Percentiles rank a stretch among this genome's conserved stretches.
These are phyloP conservation scores for Serripes groenlandicus DNA, from an alignment of 2,888 invertebrate species.

Conservation along the genomic window DNA sequence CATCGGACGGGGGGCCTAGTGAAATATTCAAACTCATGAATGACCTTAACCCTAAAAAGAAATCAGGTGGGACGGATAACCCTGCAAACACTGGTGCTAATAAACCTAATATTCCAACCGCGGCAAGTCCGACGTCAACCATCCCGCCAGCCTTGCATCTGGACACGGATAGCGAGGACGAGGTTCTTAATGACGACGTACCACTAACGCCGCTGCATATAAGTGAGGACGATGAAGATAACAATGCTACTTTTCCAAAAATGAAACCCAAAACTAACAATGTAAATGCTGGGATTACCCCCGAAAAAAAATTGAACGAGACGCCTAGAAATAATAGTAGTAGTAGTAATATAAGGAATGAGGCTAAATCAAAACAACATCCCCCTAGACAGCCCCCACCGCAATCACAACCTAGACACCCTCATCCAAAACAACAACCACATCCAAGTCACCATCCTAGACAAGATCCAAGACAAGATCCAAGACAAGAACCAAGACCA, in stretches of 20 bases:
- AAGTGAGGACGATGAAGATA: slow-evolving; percentile 69
- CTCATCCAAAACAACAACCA: neutral
- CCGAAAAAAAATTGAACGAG: neutral
- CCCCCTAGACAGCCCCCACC: neutral
- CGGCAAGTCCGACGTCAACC: slow-evolving; percentile 41
- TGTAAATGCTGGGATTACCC: slow-evolving; percentile 3
- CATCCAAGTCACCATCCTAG: neutral
- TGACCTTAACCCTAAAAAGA: slow-evolving; percentile 53
- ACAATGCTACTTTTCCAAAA: slow-evolving; percentile 21
- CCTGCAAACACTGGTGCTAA: slow-evolving; percentile 19
- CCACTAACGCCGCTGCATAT: slow-evolving; percentile 68
- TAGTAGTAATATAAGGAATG: slow-evolving; percentile 1
- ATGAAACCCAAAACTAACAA: slow-evolving; percentile 5
- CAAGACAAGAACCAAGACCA: neutral
- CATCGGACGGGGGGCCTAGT: slow-evolving; percentile 41
- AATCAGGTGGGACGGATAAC: slow-evolving; percentile 41
- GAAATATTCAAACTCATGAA: slow-evolving; percentile 44
- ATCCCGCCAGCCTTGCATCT: slow-evolving; percentile 58
- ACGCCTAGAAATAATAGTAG: slow-evolving; percentile 6
- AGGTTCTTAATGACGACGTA: slow-evolving; percentile 51
- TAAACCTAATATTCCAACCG: slow-evolving; percentile 41
- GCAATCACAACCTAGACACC: neutral
- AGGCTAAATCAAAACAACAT: slow-evolving; percentile 12
- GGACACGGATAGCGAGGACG: slow-evolving; percentile 66
- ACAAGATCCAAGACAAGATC: neutral